Evolutionary conservation across 2,113 vertebrate genomes (phyloP).

Genomic region (Petroica traversi): DNA sequence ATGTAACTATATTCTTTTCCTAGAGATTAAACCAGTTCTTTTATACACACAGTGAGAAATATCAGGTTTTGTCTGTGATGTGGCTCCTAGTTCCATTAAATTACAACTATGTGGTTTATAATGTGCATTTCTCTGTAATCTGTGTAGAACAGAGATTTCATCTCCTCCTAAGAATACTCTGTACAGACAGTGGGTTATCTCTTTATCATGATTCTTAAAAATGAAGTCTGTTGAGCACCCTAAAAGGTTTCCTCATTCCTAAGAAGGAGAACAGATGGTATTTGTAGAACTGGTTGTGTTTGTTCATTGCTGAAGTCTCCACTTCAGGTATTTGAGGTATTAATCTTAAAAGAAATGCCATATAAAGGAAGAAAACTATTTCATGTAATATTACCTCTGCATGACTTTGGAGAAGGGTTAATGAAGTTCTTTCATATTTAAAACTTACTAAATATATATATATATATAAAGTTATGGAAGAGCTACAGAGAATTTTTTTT

Average conservation of each 20-base stretch:
- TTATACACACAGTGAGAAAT: background rate
- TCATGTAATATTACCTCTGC: background rate
- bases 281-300: background rate
- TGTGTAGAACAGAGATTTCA: background rate
- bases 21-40: background rate
- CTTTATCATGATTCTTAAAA: background rate
- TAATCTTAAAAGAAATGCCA: background rate
- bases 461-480: background rate
- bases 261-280: background rate
- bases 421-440: conserved; percentile 10
- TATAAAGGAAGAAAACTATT: background rate
- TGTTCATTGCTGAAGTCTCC: background rate
- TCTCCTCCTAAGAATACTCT: background rate
- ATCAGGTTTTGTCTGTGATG: background rate
- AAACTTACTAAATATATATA: background rate
- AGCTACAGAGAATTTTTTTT: conserved; percentile 32
- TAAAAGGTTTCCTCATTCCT: background rate
- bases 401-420: conserved; percentile 7
- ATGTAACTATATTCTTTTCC: background rate
- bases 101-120: background rate
- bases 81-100: background rate
- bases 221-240: background rate
- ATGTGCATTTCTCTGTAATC: background rate
- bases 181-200: conserved; percentile 1
- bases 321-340: background rate